Percentiles rank a stretch among this genome's conserved stretches.
phyloP scores from a whole-genome alignment of 2,113 vertebrate species.

The Siphamia tubifer region DNA sequence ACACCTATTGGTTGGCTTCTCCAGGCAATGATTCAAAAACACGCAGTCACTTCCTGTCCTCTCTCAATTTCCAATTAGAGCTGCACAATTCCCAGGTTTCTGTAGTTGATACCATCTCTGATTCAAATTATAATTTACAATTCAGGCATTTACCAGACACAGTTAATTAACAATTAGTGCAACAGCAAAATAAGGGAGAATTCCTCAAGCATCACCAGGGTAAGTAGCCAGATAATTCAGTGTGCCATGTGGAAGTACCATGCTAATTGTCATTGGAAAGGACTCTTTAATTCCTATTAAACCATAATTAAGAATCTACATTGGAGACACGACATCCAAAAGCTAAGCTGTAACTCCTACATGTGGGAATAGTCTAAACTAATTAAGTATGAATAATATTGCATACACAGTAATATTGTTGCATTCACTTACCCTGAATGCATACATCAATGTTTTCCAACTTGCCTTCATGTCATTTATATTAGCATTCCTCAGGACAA shows the following conservation, averaged over 20 bases:
- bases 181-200: conserved; percentile 42
- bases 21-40: conserved; percentile 24
- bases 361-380: conserved; percentile 31
- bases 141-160: conserved; percentile 29
- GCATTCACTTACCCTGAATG: conserved; percentile 23
- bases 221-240: conserved; percentile 40
- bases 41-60: background rate
- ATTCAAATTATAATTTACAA: conserved; percentile 39
- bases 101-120: conserved; percentile 31
- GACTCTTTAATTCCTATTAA: conserved; percentile 51
- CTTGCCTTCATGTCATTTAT: background rate
- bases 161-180: conserved; percentile 42
- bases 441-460: conserved; percentile 14
- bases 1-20: background rate
- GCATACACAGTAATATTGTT: conserved; percentile 5
- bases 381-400: conserved; percentile 34
- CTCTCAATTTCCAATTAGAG: conserved; percentile 27
- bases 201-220: conserved; percentile 35
- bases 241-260: conserved; percentile 8
- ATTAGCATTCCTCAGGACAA: background rate
- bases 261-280: conserved; percentile 38
- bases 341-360: conserved; percentile 8
- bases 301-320: conserved; percentile 45
- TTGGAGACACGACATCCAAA: conserved; percentile 18
- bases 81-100: conserved; percentile 31